These are phyloP conservation scores for Calycopis cecrops DNA, from an alignment of 1,140 invertebrate genomes.

Conservation along the genomic window DNA sequence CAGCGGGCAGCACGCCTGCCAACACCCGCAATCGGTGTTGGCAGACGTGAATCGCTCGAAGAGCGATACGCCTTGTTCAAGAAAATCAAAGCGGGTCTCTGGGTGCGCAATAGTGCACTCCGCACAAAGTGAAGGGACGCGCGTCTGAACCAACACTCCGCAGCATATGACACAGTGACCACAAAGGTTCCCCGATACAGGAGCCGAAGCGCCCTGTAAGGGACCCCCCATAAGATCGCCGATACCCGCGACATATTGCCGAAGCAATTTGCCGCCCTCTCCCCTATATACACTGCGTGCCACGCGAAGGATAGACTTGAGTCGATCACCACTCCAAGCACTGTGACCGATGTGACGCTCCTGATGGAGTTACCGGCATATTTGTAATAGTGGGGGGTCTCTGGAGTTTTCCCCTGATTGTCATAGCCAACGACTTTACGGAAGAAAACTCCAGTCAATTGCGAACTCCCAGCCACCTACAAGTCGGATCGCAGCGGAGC, in stretches of 20 bases:
- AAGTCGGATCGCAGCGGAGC: conserved; percentile 5
- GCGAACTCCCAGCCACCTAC: conserved; percentile 31
- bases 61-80: conserved; percentile 39
- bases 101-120: no score
- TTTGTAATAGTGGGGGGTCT: conserved; percentile 27
- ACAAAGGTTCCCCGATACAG: neutral
- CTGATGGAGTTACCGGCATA: conserved; percentile 11
- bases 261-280: conserved; percentile 10
- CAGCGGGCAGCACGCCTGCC: conserved; percentile 37
- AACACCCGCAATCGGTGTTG: conserved; percentile 32
- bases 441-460: conserved; percentile 27
- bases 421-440: conserved; percentile 24
- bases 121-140: no score
- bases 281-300: neutral
- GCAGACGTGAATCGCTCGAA: conserved; percentile 26
- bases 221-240: neutral
- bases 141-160: no score
- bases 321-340: conserved; percentile 8
- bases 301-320: neutral
- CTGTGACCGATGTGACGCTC: conserved; percentile 2
- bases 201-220: neutral
- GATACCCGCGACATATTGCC: conserved; percentile 8
- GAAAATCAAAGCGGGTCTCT: no score
- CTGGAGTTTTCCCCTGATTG: conserved; percentile 28
- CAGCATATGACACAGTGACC: conserved; percentile 6